phyloP scores from a whole-genome alignment of 2,113 vertebrate genomes.

The Cynocephalus volans region DNA sequence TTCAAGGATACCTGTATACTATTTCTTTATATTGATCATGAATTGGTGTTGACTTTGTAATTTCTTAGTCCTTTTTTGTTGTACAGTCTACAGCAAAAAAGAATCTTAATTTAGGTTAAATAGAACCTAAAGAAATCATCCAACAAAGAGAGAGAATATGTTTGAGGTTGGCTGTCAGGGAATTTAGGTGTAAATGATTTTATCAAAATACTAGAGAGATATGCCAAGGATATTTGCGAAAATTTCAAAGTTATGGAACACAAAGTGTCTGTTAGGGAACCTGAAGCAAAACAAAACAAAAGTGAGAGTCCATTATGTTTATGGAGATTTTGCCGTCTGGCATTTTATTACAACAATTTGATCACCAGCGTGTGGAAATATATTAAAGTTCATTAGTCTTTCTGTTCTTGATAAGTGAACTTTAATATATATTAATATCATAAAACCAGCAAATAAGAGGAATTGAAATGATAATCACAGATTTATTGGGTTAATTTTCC shows the following conservation, averaged over 20 bases:
- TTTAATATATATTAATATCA: constrained; percentile 6
- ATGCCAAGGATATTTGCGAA: neutral
- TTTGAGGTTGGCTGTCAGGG: neutral
- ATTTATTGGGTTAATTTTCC: neutral
- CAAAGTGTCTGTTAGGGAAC: neutral
- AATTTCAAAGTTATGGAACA: neutral
- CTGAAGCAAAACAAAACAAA: neutral
- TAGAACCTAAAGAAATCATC: neutral
- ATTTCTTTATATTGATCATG: neutral
- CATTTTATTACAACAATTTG: neutral
- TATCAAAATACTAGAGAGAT: neutral
- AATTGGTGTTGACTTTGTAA: neutral
- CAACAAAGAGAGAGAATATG: neutral
- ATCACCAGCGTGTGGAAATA: neutral
- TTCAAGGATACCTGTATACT: neutral
- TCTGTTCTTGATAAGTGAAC: neutral
- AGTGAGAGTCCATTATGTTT: neutral
- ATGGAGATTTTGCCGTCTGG: neutral
- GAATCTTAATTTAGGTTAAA: neutral
- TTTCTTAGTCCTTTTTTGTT: neutral
- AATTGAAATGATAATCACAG: neutral
- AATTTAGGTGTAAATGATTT: neutral
- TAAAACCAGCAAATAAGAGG: constrained; percentile 32
- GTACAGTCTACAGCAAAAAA: neutral
- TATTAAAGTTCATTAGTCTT: neutral